Base-by-base conservation (phyloP, 2,113 vertebrate species). In the Scatophagus argus region DNA sequence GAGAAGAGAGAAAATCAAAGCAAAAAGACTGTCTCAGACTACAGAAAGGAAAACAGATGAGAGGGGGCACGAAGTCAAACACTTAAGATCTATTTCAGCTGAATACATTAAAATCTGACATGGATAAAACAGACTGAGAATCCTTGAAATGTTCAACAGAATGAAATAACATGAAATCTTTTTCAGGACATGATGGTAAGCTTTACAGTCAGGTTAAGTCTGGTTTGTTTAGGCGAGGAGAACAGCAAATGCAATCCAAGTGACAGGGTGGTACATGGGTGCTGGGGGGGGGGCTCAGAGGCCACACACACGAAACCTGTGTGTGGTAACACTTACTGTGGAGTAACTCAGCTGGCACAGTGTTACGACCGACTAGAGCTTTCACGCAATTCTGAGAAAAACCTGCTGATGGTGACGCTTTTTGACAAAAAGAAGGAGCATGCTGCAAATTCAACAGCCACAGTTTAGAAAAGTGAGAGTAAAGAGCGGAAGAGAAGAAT, bases 401-500 rank as follows among this genome's bases (percentile, higher is more conserved):
- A 82, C 14, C 61, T 69, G 85, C 61, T 85, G 88, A 91, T 47
- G 71, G 54, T 84, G 82, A 90, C 29, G 19, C 38, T 69, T 79
- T 81, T 2, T 87, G 89, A 90, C 91, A 89, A 67, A 69, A 74
- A 84, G 66, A 64, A 72, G 59, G 58, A 74, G 55, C 56, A 49
- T 19, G 64, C 66, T 71, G 59, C 46, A 86, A 81, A 85, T 82
- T 82, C 56, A 52, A 16, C 44, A 32, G 58, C 47, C 8, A 32
- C 7, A 47, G 68, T 68, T 66, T 11, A 59, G 72, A 79, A 84
- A 63, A 67, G n/a, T 32, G 47, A 27, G 19, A 67, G 60, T 23
- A 60, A 69, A 49, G 34, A 39, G 29, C 51, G 14, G 74, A 49
- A 47, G 66, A 72, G 13, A 47, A 36, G 32, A 74, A 49, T 39